These are phyloP conservation scores for Galeopterus variegatus DNA, from an alignment of 2,113 vertebrate species.

Conservation along the genomic window DNA sequence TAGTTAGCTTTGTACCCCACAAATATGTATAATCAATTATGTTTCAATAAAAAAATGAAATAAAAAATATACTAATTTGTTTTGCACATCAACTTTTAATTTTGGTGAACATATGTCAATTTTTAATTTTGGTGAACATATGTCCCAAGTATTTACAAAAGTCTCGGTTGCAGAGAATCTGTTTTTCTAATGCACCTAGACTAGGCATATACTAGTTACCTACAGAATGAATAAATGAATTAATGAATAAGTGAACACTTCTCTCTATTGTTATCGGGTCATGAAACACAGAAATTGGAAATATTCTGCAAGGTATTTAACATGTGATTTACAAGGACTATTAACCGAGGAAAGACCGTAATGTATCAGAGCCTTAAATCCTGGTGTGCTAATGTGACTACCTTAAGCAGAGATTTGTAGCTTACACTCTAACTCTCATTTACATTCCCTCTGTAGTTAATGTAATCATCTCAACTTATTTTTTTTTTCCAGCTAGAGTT, in stretches of 20 bases:
- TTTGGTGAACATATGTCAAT: too few relatives aligned
- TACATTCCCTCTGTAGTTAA: not conserved
- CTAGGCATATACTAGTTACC: not conserved
- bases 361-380: not conserved
- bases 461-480: not conserved
- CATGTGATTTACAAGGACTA: not conserved
- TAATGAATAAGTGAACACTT: not conserved
- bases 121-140: not conserved
- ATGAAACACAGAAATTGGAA: not conserved
- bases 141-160: not conserved
- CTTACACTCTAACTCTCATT: not conserved
- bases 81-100: too few relatives aligned
- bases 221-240: not conserved
- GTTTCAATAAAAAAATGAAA: too few relatives aligned
- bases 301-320: not conserved
- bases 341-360: not conserved
- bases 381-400: not conserved
- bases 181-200: not conserved
- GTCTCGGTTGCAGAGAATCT: not conserved
- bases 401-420: not conserved
- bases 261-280: not conserved
- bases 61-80: too few relatives aligned
- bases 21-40: too few relatives aligned
- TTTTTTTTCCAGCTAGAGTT: too few relatives aligned
- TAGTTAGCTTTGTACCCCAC: too few relatives aligned